A percentile compares a stretch with the other conserved stretches of the same genome.
Evolutionary conservation across 2,888 invertebrate genomes (phyloP).

Genomic region (Acanthoscelides obtectus): DNA sequence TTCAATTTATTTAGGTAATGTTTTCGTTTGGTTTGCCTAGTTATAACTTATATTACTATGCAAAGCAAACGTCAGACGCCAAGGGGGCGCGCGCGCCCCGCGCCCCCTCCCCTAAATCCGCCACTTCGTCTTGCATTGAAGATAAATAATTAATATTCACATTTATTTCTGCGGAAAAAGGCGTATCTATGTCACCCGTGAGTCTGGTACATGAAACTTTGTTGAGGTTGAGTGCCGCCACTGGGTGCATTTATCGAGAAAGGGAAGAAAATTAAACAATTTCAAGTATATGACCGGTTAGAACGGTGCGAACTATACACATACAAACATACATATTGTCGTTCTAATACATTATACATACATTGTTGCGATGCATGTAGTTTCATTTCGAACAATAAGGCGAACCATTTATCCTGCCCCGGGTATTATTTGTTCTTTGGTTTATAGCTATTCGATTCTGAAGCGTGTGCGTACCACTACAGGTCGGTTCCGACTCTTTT

Average conservation of each 20-base stretch:
- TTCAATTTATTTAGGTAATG: no score
- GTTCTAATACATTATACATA: slow-evolving; percentile 8
- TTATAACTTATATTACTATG: no score
- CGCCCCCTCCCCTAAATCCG: no score
- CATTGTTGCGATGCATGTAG: slow-evolving; percentile 1
- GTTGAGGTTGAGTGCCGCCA: no score
- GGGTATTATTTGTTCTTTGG: not conserved
- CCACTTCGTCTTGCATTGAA: no score
- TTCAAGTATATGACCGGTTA: not conserved
- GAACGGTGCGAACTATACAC: not conserved
- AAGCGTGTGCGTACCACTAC: not conserved
- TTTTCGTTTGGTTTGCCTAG: no score
- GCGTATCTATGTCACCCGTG: no score
- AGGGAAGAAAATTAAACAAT: not conserved
- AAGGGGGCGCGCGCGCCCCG: no score
- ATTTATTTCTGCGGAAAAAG: no score
- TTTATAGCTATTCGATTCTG: not conserved
- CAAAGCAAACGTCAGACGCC: no score
- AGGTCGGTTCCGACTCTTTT: not conserved
- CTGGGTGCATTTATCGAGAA: not conserved
- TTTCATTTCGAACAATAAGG: not conserved
- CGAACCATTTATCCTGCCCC: not conserved
- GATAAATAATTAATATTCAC: no score
- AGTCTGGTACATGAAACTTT: no score
- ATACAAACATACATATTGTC: not conserved